A percentile compares a stretch with the other conserved stretches of the same genome.
These are phyloP conservation scores for Lissocephala sabroskyi DNA, from an alignment of 2,888 invertebrate species.

Conservation along the genomic window DNA sequence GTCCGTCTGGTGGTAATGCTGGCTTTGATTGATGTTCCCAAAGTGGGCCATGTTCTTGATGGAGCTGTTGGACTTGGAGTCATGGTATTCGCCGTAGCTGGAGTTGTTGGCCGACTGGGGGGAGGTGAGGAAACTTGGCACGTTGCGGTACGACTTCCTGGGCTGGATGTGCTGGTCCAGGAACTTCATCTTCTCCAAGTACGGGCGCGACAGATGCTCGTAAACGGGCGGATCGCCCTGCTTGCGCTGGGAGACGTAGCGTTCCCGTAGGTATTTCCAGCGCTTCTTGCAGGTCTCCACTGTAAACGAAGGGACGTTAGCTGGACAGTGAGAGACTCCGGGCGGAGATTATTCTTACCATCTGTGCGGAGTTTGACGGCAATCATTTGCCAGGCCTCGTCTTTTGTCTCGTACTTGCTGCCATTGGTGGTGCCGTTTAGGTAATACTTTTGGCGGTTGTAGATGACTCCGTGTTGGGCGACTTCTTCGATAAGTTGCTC, in stretches of 20 bases:
- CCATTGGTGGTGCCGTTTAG: constrained; percentile 59
- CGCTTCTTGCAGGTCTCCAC: constrained; percentile 72
- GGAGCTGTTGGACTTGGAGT: constrained; percentile 71
- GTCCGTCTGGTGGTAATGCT: constrained; percentile 56
- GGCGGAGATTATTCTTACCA: constrained; percentile 56
- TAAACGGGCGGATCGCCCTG: constrained; percentile 72
- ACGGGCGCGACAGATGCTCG: constrained; percentile 72
- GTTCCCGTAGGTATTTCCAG: constrained; percentile 72
- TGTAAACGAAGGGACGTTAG: constrained; percentile 22
- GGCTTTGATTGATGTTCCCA: constrained; percentile 33
- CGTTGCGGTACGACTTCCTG: constrained; percentile 71
- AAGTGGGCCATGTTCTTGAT: constrained; percentile 62
- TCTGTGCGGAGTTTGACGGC: constrained; percentile 69
- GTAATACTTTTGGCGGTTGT: constrained; percentile 72
- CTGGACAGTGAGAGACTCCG: not conserved
- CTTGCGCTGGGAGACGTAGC: constrained; percentile 72
- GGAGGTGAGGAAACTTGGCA: constrained; percentile 68
- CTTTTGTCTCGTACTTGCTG: constrained; percentile 71
- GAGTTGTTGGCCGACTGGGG: constrained; percentile 68
- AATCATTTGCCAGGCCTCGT: constrained; percentile 71
- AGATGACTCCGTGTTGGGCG: constrained; percentile 71
- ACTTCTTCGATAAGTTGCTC: constrained; percentile 72
- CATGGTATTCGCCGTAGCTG: constrained; percentile 69
- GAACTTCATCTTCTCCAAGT: constrained; percentile 73
- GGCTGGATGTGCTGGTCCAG: constrained; percentile 72